Conservation (phyloP, 2,888 invertebrate genomes). For the Rotaria magnacalcarata region DNA sequence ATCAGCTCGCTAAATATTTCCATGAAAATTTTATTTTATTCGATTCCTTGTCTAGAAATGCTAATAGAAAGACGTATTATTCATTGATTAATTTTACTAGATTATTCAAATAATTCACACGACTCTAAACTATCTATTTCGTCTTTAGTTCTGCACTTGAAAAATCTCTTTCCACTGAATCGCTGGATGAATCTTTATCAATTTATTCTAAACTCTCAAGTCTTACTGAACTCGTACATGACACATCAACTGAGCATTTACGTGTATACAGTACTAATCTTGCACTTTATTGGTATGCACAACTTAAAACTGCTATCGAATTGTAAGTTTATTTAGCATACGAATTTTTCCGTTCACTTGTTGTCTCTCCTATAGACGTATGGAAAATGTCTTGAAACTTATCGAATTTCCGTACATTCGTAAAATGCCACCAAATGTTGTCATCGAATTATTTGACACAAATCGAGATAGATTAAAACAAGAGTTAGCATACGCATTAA, state of each 20-base stretch:
- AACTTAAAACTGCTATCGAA: neutral
- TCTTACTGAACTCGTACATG: neutral
- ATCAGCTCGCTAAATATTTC: too few relatives aligned
- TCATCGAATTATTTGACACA: neutral
- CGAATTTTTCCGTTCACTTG: neutral
- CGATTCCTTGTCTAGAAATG: too few relatives aligned
- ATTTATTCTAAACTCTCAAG: neutral
- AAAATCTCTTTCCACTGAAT: neutral
- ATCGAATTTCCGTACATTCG: neutral
- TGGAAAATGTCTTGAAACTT: neutral
- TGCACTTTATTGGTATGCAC: constrained; percentile 6
- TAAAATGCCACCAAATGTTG: neutral
- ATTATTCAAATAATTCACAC: too few relatives aligned
- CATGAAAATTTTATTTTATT: too few relatives aligned
- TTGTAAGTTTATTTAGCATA: neutral
- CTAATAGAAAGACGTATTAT: too few relatives aligned
- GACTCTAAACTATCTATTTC: neutral
- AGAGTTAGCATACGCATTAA: neutral
- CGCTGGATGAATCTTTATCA: neutral
- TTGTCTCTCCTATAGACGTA: neutral
- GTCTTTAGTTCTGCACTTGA: neutral
- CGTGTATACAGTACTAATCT: constrained; percentile 17
- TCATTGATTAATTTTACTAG: too few relatives aligned
- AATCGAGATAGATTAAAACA: neutral
- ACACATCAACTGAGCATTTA: constrained; percentile 32